Evolutionary conservation across 2,888 invertebrate species (phyloP).

Genomic region (Pantelozetes paolii): DNA sequence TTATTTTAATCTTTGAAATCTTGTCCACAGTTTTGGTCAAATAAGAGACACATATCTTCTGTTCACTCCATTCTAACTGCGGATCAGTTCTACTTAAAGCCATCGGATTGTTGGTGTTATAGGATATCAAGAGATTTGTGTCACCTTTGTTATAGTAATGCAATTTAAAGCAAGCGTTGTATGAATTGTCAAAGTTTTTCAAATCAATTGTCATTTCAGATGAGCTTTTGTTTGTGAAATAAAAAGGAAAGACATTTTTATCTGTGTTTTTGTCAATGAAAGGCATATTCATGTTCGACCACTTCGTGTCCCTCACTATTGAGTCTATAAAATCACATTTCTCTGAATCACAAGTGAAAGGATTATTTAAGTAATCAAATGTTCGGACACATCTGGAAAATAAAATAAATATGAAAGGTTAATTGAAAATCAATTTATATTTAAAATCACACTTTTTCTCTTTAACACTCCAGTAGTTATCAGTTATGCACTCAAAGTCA

Average conservation of each 20-base stretch:
- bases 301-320: background rate
- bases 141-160: background rate
- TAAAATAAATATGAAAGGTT: no score
- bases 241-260: background rate
- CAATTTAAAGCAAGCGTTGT: background rate
- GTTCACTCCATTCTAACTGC: background rate
- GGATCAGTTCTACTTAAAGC: background rate
- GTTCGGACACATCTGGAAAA: no score
- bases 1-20: background rate
- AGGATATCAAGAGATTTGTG: background rate
- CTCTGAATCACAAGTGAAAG: background rate
- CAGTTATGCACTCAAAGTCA: no score
- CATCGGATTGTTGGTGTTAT: background rate
- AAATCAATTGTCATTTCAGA: background rate
- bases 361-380: background rate
- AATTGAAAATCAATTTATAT: no score
- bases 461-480: no score
- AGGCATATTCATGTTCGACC: background rate
- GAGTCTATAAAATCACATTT: background rate
- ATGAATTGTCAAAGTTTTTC: background rate
- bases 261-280: background rate
- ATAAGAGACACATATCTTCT: background rate
- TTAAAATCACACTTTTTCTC: no score
- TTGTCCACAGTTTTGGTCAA: background rate
- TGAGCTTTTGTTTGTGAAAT: background rate